phyloP scores from a whole-genome alignment of 2,113 vertebrate species.

The Callaeas wilsoni region DNA sequence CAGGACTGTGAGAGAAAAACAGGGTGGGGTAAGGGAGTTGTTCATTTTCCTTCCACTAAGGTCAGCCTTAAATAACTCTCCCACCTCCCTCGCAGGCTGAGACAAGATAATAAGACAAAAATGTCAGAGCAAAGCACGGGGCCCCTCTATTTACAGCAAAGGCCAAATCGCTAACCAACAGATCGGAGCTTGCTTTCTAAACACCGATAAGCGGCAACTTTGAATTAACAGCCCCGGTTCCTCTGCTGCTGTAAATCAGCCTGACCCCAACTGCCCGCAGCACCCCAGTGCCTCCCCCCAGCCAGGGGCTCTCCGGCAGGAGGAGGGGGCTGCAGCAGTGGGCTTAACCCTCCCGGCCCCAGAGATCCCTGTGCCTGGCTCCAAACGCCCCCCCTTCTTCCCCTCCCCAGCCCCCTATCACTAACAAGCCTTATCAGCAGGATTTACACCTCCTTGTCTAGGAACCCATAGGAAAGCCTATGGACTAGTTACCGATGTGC shows the following conservation, averaged over 20 bases:
- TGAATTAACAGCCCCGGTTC: slow-evolving; percentile 22
- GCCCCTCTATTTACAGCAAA: slow-evolving; percentile 66
- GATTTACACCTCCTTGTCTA: slow-evolving; percentile 67
- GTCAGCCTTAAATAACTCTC: slow-evolving; percentile 60
- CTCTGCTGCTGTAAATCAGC: slow-evolving; percentile 34
- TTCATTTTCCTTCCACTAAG: slow-evolving; percentile 50
- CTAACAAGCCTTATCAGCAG: slow-evolving; percentile 62
- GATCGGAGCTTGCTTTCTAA: slow-evolving; percentile 47
- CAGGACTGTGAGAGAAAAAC: neutral
- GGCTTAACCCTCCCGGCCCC: neutral
- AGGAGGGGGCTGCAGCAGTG: neutral
- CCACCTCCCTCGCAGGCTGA: slow-evolving; percentile 20
- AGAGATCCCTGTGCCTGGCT: slow-evolving; percentile 52
- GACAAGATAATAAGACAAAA: slow-evolving; percentile 64
- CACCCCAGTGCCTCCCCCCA: neutral
- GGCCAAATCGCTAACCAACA: slow-evolving; percentile 54
- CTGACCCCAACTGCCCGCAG: neutral
- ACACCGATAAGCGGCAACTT: slow-evolving; percentile 62
- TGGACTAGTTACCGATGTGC: neutral
- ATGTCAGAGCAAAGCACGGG: slow-evolving; percentile 34
- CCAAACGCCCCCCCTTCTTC: neutral
- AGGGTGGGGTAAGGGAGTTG: slow-evolving; percentile 49
- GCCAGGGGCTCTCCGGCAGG: neutral
- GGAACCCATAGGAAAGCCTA: neutral
- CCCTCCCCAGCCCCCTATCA: slow-evolving; percentile 17